Percentiles rank a stretch among this genome's conserved stretches.
Evolutionary conservation across 2,888 invertebrate species (phyloP).

Genomic region (Arctia plantaginis): DNA sequence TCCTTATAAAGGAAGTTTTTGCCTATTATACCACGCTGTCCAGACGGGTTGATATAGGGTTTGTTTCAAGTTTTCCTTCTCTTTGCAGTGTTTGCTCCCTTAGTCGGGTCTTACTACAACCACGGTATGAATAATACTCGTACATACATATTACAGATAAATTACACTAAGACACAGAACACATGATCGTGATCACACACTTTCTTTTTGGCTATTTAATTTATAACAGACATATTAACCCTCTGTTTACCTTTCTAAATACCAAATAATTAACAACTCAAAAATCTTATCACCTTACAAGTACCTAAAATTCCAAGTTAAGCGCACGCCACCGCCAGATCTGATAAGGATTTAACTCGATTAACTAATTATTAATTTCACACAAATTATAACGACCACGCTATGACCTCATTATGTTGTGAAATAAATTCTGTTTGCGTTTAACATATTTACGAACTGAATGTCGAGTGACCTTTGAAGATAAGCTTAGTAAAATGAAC

Average conservation of each 20-base stretch:
- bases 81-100: too few relatives aligned
- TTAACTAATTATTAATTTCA: slow-evolving; percentile 81
- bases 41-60: too few relatives aligned
- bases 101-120: too few relatives aligned
- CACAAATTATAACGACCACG: slow-evolving; percentile 72
- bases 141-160: too few relatives aligned
- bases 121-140: too few relatives aligned
- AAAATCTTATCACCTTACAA: slow-evolving; percentile 11
- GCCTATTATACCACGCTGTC: too few relatives aligned
- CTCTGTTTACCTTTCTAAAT: background rate
- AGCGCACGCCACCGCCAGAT: slow-evolving; percentile 46
- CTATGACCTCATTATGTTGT: slow-evolving; percentile 48
- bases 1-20: too few relatives aligned
- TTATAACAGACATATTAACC: background rate
- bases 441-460: background rate
- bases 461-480: background rate
- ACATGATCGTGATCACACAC: too few relatives aligned
- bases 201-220: too few relatives aligned
- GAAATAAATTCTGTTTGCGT: slow-evolving; percentile 6
- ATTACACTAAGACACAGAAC: too few relatives aligned
- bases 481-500: background rate
- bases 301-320: slow-evolving; percentile 22
- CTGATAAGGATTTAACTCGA: slow-evolving; percentile 66
- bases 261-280: background rate
- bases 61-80: too few relatives aligned